Evolutionary conservation across 2,113 vertebrate genomes (phyloP).

Genomic region (Rhea pennata): DNA sequence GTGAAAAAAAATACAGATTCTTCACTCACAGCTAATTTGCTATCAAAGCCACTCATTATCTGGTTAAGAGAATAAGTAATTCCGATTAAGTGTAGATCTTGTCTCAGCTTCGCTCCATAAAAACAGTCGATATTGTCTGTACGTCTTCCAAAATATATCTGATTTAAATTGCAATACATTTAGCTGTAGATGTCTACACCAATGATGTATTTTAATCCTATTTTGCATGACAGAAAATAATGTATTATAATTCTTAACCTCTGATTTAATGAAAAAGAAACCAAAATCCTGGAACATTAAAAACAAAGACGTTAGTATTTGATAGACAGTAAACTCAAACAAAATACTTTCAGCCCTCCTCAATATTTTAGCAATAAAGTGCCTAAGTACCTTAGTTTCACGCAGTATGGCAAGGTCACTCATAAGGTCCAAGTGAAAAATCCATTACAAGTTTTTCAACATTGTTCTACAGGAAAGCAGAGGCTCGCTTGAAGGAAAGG

Average conservation of each 20-base stretch:
- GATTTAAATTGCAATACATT: not conserved
- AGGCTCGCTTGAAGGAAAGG: not conserved
- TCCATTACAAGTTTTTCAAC: accelerated
- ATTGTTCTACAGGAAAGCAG: not conserved
- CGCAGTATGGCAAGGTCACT: accelerated
- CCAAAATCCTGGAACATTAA: not conserved
- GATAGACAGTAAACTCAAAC: not conserved
- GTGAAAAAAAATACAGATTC: not conserved
- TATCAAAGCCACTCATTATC: accelerated
- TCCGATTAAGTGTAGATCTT: not conserved
- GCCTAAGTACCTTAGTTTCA: no score
- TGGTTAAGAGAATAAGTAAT: accelerated
- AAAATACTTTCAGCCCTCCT: not conserved
- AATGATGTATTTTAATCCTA: accelerated
- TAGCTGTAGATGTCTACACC: accelerated
- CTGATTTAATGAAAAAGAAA: not conserved
- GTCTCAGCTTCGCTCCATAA: accelerated
- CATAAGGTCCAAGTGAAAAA: not conserved
- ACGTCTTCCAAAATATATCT: accelerated
- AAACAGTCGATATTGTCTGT: accelerated
- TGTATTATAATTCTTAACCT: not conserved
- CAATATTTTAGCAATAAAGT: not conserved
- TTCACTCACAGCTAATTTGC: not conserved
- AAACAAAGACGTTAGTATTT: not conserved
- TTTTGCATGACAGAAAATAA: not conserved